Base-by-base conservation (phyloP, 2,888 invertebrate genomes). In the Ectemnius continuus region DNA sequence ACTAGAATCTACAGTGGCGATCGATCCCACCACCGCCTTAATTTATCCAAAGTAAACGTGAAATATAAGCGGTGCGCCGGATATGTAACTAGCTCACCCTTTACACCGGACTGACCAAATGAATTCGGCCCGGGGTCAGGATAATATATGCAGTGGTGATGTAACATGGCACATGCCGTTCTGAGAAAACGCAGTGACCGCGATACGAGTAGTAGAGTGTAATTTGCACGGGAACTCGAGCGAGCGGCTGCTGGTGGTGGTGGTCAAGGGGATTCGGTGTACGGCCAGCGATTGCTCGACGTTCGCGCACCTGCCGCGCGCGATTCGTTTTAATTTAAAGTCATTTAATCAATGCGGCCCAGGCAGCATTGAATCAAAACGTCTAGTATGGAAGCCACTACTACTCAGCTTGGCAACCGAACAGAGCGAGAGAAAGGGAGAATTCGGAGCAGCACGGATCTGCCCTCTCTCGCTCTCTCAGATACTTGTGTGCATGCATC, bases 271-370 rank as follows among this genome's bases (percentile, higher is more conserved):
- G 11, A 26, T 68, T 58, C 64, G 64, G 61, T 48, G 72, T 76
- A 68, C 68, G 59, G 58, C 47, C 14, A 28, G 36, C 76, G 73
- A 82, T 76, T 75, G 76, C 67, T 59, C 76, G 67, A 59, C 67
- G 52, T 23, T 65, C 66, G 71, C 64, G 70, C 81, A 81, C 81
- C 81, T 81, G 81, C 75, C 63, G 75, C 71, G 57, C 81, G 73
- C 36, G 36, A 82, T 81, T 77, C 74, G 79, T 86, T 86, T 83
- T 82, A 82, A 84, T 82, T 83, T 67, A 61, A 79, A 85, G 85
- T 82, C 84, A 79, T 85, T 86, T 83, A 85, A 86, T 86, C 87
- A 85, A 80, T 82, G 79, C 82, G 76, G 11, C 70, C 83, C 78
- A 76, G 82, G 75, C 82, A 78, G 86, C 86, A 84, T 84, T 83